Evolutionary conservation across 2,888 invertebrate genomes (phyloP).

Genomic region (Urechis unicinctus): DNA sequence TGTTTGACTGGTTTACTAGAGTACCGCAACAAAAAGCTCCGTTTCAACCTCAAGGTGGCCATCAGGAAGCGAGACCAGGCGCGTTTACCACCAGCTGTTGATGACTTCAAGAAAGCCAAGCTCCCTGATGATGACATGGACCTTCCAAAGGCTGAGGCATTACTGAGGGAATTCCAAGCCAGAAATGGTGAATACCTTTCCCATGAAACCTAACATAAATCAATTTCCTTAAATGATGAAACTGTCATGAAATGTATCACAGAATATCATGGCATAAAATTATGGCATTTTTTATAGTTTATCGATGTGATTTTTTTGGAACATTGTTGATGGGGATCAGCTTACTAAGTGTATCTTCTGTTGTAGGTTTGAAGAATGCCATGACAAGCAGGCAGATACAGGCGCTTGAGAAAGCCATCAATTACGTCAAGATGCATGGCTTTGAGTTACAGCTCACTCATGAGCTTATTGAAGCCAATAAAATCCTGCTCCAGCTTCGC

Average conservation of each 20-base stretch:
- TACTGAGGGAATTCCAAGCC: conserved; percentile 36
- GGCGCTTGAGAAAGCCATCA: conserved; percentile 40
- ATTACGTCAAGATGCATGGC: conserved; percentile 36
- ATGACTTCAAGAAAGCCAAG: conserved; percentile 39
- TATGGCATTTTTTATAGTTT: no score
- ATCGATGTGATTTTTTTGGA: no score
- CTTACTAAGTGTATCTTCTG: no score
- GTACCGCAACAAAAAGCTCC: conserved; percentile 69
- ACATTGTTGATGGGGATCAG: no score
- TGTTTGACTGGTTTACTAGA: no score
- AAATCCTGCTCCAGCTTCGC: conserved; percentile 25
- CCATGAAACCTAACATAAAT: background rate
- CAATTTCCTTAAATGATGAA: background rate
- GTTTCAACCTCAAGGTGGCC: conserved; percentile 71
- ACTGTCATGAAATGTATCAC: no score
- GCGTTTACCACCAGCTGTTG: conserved; percentile 35
- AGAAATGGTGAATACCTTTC: conserved; percentile 32
- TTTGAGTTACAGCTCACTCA: conserved; percentile 32
- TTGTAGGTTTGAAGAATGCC: conserved; percentile 37
- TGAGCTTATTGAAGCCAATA: conserved; percentile 38
- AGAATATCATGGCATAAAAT: no score
- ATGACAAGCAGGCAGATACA: conserved; percentile 36
- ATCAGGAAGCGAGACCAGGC: conserved; percentile 36
- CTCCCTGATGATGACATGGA: conserved; percentile 45
- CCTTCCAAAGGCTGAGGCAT: conserved; percentile 35